Conservation (phyloP, 2,888 invertebrate genomes). For the Chrysolina haemoptera region DNA sequence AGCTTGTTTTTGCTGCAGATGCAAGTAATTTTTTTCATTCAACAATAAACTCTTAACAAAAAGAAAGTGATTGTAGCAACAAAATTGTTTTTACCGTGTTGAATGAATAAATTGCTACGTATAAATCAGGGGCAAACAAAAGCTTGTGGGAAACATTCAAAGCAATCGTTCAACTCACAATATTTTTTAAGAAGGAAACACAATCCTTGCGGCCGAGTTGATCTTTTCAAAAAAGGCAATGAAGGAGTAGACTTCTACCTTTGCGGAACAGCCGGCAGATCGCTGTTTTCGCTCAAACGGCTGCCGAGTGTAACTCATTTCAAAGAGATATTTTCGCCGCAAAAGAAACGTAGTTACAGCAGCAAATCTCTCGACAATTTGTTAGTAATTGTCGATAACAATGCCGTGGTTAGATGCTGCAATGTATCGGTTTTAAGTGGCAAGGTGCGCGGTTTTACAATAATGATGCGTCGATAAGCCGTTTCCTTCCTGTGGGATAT, state of each 20-base stretch:
- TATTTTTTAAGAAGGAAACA: slow-evolving; percentile 42
- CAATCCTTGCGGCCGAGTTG: slow-evolving; percentile 40
- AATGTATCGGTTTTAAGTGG: slow-evolving; percentile 21
- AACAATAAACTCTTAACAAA: too few relatives aligned
- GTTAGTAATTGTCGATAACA: slow-evolving; percentile 24
- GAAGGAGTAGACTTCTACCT: slow-evolving; percentile 44
- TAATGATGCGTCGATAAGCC: slow-evolving; percentile 14
- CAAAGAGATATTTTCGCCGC: slow-evolving; percentile 31
- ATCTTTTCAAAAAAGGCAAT: slow-evolving; percentile 31
- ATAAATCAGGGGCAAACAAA: background rate
- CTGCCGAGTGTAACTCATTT: slow-evolving; percentile 32
- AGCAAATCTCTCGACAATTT: slow-evolving; percentile 22
- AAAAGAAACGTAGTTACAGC: slow-evolving; percentile 28
- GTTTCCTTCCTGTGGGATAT: slow-evolving; percentile 24
- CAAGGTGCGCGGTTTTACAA: slow-evolving; percentile 10
- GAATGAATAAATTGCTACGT: too few relatives aligned
- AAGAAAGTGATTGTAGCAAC: too few relatives aligned
- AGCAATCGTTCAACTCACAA: slow-evolving; percentile 4
- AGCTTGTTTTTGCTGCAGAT: too few relatives aligned
- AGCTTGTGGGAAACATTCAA: slow-evolving; percentile 23
- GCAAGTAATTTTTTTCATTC: too few relatives aligned
- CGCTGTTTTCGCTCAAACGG: slow-evolving; percentile 40
- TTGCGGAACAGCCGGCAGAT: slow-evolving; percentile 51
- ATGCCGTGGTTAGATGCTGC: slow-evolving; percentile 4
- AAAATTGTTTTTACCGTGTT: too few relatives aligned